Evolutionary conservation across 2,888 invertebrate species (phyloP), one percentile per base, ranked within the genome.

Genomic region (Cartodere bifasciata): DNA sequence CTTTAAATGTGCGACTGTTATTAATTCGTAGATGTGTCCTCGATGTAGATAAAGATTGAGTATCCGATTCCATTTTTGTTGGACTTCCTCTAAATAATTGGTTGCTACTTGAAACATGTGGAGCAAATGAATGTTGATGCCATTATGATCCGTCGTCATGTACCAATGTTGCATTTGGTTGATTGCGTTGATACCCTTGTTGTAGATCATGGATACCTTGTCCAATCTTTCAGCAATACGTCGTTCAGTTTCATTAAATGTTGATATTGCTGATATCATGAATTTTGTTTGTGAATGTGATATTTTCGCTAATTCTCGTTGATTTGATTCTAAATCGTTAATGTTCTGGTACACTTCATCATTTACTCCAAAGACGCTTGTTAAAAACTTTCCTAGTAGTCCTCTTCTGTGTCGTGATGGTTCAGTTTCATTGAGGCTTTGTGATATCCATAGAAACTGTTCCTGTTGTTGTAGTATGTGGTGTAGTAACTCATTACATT

Each of bases 301-400:
- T 4, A 28, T 12, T 10, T 13, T 4, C 11, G 31, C 28, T 2
- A 35, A 10, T 17, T 35, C 28, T 1, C 17, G 9, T 28, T 35
- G 35, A 23, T 31, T 35, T 23, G 31, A 28, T 3, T 35, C 20
- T 9, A 35, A 16, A 2, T 6, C 17, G 1, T 27, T 24, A 5
- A 35, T 35, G 14, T 35, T 28, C 14, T 17, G 12, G 15, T 35
- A 35, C 2, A 35, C 28, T 28, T 35, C 24, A 15, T 35, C 31
- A 16, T 35, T 35, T 12, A 31, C 31, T 2, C 35, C 35, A 13
- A 35, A 35, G 2, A 31, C 13, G 2, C 24, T 27, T 2, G 35
- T 35, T 13, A 35, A 21, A 1, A 34, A 17, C 20, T 31, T 13
- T 2, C 30, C 30, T 2, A 34, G 15, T 4, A 30, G 4, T 9